A percentile compares a stretch with the other conserved stretches of the same genome.
These are phyloP conservation scores for Sebastes paucispinis DNA, from an alignment of 2,797 vertebrate genomes.

Conservation along the genomic window DNA sequence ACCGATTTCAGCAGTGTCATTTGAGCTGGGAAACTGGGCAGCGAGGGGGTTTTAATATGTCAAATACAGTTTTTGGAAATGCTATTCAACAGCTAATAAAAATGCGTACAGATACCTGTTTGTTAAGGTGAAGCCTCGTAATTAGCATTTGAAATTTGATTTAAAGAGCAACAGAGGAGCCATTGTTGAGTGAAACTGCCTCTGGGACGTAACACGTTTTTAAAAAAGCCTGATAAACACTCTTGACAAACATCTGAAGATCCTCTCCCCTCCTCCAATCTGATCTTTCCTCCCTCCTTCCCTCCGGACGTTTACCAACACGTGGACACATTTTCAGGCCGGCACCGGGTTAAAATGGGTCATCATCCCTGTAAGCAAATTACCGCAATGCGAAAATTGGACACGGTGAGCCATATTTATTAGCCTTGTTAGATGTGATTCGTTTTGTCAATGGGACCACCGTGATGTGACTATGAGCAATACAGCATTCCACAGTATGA, in stretches of 20 bases:
- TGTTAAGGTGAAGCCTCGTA: not conserved
- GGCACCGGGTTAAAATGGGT: slow-evolving; percentile 38
- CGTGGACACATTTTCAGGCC: slow-evolving; percentile 27
- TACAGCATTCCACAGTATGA: not conserved
- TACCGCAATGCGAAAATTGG: slow-evolving; percentile 37
- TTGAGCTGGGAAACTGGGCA: not conserved
- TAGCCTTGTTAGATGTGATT: not conserved
- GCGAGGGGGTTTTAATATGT: not conserved
- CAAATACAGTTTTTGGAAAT: not conserved
- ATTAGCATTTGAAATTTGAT: not conserved
- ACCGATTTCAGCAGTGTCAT: not conserved
- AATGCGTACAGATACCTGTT: not conserved
- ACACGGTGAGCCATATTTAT: slow-evolving; percentile 4
- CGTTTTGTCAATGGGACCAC: not conserved
- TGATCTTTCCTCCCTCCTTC: not conserved
- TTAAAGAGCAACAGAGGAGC: slow-evolving; percentile 12
- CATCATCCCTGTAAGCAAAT: slow-evolving; percentile 28
- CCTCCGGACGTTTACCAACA: slow-evolving; percentile 1
- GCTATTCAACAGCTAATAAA: not conserved
- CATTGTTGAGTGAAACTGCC: slow-evolving; percentile 11
- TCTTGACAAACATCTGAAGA: slow-evolving; percentile 16
- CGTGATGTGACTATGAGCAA: not conserved
- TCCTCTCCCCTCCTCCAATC: not conserved
- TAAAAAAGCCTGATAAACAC: slow-evolving; percentile 9
- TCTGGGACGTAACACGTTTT: not conserved